phyloP scores from a whole-genome alignment of 2,797 vertebrate genomes.

The Anguilla marmorata region DNA sequence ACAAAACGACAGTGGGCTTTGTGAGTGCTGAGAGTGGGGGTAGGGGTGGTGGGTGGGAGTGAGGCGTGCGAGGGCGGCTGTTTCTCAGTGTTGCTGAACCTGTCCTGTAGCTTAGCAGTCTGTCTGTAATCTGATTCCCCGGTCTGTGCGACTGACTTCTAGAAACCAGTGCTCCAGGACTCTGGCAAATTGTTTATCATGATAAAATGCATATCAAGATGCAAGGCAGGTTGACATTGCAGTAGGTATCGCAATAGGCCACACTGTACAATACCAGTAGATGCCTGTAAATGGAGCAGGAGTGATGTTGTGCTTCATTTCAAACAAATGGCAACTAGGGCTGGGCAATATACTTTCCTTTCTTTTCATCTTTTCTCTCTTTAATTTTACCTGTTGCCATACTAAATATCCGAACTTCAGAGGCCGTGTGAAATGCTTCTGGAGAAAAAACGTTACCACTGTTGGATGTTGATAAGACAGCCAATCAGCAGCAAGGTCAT shows the following conservation, averaged over 20 bases:
- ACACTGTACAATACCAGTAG: neutral
- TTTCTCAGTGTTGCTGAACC: neutral
- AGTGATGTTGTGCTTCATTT: neutral
- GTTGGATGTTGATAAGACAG: no score
- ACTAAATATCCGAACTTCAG: no score
- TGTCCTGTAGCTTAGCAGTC: neutral
- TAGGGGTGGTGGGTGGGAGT: constrained; percentile 1
- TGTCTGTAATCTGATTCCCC: neutral
- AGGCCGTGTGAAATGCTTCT: no score
- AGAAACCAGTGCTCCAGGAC: neutral
- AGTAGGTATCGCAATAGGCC: neutral
- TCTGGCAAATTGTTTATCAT: neutral
- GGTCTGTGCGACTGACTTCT: neutral
- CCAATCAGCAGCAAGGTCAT: no score
- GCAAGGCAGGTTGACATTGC: neutral
- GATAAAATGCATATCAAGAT: neutral
- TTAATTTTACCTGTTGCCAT: no score
- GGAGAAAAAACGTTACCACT: no score
- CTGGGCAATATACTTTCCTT: no score
- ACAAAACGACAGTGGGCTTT: constrained; percentile 54
- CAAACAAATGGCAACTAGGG: neutral
- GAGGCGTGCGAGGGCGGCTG: neutral
- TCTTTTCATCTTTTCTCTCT: no score
- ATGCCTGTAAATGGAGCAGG: neutral
- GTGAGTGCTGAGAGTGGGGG: constrained; percentile 55